These are phyloP conservation scores for Crepidodera aurea DNA, from an alignment of 2,888 invertebrate genomes.

Conservation along the genomic window DNA sequence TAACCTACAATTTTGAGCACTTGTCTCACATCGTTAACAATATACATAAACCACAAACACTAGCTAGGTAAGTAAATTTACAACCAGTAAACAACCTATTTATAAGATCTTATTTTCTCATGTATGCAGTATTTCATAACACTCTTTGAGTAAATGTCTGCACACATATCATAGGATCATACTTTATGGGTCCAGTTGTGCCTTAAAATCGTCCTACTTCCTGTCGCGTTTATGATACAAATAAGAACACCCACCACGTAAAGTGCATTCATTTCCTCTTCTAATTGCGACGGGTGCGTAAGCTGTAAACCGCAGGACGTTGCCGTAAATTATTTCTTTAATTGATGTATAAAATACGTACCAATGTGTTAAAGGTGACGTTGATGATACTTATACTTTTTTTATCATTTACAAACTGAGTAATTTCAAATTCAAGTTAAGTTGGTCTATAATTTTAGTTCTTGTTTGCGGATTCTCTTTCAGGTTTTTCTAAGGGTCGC, in stretches of 20 bases:
- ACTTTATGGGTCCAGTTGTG: constrained; percentile 1
- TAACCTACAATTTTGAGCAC: too few species aligned
- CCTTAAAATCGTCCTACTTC: constrained; percentile 18
- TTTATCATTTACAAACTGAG: too few species aligned
- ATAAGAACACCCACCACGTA: constrained; percentile 23
- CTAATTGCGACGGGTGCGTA: constrained; percentile 1
- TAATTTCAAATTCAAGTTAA: too few species aligned
- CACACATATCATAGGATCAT: neutral
- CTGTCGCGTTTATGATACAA: constrained; percentile 15
- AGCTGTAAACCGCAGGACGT: neutral
- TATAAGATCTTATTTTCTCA: neutral
- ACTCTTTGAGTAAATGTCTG: neutral
- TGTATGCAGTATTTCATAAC: neutral
- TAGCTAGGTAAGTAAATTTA: neutral
- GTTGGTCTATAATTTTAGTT: too few species aligned
- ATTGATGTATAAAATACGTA: neutral
- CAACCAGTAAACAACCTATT: neutral
- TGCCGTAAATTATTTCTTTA: neutral
- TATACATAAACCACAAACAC: neutral
- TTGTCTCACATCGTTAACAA: too few species aligned
- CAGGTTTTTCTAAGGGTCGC: too few species aligned
- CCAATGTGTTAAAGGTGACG: neutral
- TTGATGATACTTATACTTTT: neutral
- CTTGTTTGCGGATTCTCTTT: too few species aligned
- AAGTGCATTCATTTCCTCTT: constrained; percentile 3